Percentiles rank a stretch among this genome's conserved stretches.
Conservation (phyloP, 1,140 invertebrate species). For the Drosophila seguyi region DNA sequence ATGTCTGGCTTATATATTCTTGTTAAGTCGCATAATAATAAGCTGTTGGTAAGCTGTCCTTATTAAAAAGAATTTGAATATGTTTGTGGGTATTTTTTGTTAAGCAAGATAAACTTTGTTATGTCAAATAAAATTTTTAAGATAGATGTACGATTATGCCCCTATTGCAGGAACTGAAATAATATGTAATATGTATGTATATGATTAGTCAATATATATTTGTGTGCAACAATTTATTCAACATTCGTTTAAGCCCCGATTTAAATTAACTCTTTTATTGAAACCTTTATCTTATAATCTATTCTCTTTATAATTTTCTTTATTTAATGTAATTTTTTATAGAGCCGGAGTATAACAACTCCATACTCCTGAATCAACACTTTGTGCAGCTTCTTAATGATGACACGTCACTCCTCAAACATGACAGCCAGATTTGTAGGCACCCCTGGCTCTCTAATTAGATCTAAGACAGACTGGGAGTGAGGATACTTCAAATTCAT, state of each 20-base stretch:
- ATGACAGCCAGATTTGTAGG: conserved; percentile 69
- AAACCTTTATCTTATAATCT: not conserved
- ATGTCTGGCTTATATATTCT: conserved; percentile 14
- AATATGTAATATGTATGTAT: too few relatives aligned
- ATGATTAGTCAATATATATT: too few relatives aligned
- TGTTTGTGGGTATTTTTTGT: not conserved
- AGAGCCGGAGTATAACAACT: too few relatives aligned
- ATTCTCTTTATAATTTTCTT: not conserved
- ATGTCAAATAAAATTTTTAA: not conserved
- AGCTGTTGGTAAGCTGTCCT: not conserved
- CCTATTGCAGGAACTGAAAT: too few relatives aligned
- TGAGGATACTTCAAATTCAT: conserved; percentile 1
- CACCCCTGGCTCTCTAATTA: conserved; percentile 62
- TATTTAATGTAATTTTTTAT: too few relatives aligned
- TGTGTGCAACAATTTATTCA: too few relatives aligned
- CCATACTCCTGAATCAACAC: not conserved
- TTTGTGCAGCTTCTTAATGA: conserved; percentile 44
- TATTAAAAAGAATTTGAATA: not conserved
- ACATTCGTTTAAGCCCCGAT: too few relatives aligned
- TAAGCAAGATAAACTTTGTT: not conserved
- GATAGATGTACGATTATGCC: not conserved
- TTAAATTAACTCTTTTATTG: too few relatives aligned
- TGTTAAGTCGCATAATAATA: not conserved
- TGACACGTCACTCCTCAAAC: conserved; percentile 30
- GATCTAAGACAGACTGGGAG: conserved; percentile 37